phyloP scores from a whole-genome alignment of 2,113 vertebrate genomes.

The Cryptomyrus ogoouensis region DNA sequence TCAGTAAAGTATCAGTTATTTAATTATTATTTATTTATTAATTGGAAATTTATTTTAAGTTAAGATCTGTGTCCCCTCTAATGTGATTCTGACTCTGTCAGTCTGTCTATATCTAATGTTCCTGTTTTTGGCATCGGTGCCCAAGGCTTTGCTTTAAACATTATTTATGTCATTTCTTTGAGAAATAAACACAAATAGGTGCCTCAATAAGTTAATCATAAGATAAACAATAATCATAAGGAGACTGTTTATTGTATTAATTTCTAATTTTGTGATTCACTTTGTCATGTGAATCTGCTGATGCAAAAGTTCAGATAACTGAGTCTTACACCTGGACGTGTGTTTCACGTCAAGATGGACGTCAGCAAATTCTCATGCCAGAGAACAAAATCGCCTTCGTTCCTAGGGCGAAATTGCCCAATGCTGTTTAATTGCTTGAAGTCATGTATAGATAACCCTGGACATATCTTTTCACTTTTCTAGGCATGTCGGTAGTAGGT shows the following conservation, averaged over 20 bases:
- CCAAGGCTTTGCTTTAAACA: neutral
- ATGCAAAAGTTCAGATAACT: neutral
- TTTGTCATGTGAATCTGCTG: neutral
- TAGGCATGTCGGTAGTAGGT: neutral
- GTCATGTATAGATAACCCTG: neutral
- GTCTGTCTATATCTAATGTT: neutral
- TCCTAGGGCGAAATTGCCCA: neutral
- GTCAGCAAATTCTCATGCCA: neutral
- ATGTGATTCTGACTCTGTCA: neutral
- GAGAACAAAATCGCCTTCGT: neutral
- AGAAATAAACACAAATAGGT: neutral
- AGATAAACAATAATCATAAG: neutral
- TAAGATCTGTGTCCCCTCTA: neutral
- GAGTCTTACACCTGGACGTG: neutral
- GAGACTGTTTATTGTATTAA: neutral
- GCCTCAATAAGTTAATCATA: neutral
- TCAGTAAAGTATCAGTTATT: too few relatives aligned
- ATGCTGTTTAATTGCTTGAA: neutral
- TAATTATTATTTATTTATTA: too few relatives aligned
- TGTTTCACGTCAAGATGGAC: neutral
- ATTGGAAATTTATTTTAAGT: slow-evolving; percentile 5
- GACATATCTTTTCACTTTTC: neutral
- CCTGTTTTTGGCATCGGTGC: neutral
- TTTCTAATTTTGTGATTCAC: neutral
- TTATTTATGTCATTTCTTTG: neutral